A percentile compares a stretch with the other conserved stretches of the same genome.
Evolutionary conservation across 2,888 invertebrate genomes (phyloP).

Genomic region (Mimachlamys varia): DNA sequence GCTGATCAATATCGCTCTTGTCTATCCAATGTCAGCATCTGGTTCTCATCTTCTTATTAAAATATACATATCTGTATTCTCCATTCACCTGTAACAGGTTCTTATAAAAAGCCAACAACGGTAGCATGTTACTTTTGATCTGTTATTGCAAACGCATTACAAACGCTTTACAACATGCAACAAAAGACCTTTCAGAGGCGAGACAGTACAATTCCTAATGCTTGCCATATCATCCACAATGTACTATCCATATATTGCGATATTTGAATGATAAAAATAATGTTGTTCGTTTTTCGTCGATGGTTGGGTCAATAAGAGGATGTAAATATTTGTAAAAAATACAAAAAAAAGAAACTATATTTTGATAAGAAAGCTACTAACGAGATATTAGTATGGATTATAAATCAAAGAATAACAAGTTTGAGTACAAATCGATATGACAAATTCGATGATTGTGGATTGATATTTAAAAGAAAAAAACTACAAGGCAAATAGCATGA

Average conservation of each 20-base stretch:
- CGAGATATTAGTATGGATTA: too few relatives aligned
- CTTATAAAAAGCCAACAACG: not conserved
- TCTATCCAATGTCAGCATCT: not conserved
- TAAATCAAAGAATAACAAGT: too few relatives aligned
- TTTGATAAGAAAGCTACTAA: too few relatives aligned
- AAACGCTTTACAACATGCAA: not conserved
- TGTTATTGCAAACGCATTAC: not conserved
- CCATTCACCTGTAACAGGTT: not conserved
- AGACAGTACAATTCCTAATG: conserved; percentile 4
- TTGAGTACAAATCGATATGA: too few relatives aligned
- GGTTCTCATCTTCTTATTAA: not conserved
- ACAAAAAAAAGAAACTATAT: too few relatives aligned
- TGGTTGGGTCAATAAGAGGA: too few relatives aligned
- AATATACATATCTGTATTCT: not conserved
- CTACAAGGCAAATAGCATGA: too few relatives aligned
- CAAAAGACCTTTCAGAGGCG: not conserved
- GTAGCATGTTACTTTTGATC: not conserved
- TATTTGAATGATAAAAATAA: not conserved
- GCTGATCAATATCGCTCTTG: not conserved
- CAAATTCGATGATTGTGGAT: too few relatives aligned
- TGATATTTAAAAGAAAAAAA: too few relatives aligned
- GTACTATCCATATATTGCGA: not conserved
- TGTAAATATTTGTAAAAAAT: too few relatives aligned
- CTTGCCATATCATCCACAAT: not conserved
- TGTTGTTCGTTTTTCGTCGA: too few relatives aligned